A percentile compares a stretch with the other conserved stretches of the same genome.
Conservation (phyloP, 1,140 invertebrate genomes). For the Coboldia fuscipes region DNA sequence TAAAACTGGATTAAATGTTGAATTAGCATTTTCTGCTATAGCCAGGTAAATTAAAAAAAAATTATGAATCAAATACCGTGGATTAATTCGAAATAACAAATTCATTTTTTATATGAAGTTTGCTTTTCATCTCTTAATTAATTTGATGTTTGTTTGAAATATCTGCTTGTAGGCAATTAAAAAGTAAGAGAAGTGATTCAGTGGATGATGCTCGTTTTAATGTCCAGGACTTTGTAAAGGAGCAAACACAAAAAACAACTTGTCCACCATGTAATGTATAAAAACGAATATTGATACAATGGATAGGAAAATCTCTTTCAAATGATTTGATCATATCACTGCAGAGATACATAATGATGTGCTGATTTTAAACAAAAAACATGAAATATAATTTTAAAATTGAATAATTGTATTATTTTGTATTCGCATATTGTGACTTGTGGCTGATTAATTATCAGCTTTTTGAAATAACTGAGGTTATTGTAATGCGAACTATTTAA, state of each 20-base stretch:
- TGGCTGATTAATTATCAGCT: no score
- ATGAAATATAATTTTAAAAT: no score
- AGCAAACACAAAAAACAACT: constrained; percentile 31
- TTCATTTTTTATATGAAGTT: neutral
- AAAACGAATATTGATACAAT: no score
- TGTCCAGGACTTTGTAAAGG: constrained; percentile 41
- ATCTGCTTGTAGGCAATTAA: constrained; percentile 30
- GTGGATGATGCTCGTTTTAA: constrained; percentile 36
- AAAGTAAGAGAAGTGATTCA: constrained; percentile 29
- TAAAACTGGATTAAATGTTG: constrained; percentile 67
- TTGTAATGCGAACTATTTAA: no score
- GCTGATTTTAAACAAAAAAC: no score
- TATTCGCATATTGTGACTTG: no score
- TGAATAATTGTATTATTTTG: no score
- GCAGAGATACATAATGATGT: no score
- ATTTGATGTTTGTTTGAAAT: neutral
- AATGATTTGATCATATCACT: no score
- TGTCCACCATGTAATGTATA: constrained; percentile 22
- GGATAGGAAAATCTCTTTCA: no score
- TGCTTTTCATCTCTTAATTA: neutral
- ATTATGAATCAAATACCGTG: neutral
- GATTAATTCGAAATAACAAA: neutral
- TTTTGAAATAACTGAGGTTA: no score
- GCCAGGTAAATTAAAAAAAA: constrained; percentile 27
- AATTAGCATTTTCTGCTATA: constrained; percentile 57